These are phyloP conservation scores for Periophthalmodon schlosseri DNA, from an alignment of 2,113 vertebrate genomes.

Conservation along the genomic window DNA sequence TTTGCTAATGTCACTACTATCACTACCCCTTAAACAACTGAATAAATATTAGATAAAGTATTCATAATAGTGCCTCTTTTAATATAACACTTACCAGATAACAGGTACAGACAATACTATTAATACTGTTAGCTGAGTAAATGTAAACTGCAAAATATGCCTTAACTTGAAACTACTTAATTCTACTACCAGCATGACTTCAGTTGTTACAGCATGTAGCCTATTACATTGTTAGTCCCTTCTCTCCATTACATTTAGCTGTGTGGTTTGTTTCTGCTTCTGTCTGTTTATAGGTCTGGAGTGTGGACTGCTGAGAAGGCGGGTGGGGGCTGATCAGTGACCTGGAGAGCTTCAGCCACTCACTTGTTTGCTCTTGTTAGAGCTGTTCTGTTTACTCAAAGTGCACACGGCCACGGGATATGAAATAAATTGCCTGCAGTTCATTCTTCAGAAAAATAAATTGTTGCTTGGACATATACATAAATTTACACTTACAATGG, in stretches of 20 bases:
- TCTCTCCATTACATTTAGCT: constrained; percentile 16
- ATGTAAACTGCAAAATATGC: neutral
- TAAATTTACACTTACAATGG: neutral
- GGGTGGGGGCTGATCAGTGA: constrained; percentile 13
- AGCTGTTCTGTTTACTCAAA: constrained; percentile 2
- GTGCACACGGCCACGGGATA: neutral
- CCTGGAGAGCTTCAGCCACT: neutral
- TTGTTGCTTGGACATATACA: neutral
- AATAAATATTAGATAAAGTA: no score
- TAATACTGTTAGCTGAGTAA: neutral
- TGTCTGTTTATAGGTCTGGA: constrained; percentile 20
- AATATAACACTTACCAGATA: no score
- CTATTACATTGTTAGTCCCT: neutral
- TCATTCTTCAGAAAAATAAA: neutral
- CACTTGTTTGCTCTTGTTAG: neutral
- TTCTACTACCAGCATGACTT: neutral
- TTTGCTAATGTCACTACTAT: no score
- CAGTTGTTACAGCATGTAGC: neutral
- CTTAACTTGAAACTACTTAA: neutral
- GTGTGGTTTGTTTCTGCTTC: constrained; percentile 6
- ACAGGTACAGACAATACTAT: no score
- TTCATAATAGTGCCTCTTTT: no score
- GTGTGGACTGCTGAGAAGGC: constrained; percentile 7
- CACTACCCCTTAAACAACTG: no score
- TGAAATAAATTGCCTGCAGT: constrained; percentile 5